Evolutionary conservation across 2,888 invertebrate genomes (phyloP).

Genomic region (Pterobdella sp.): DNA sequence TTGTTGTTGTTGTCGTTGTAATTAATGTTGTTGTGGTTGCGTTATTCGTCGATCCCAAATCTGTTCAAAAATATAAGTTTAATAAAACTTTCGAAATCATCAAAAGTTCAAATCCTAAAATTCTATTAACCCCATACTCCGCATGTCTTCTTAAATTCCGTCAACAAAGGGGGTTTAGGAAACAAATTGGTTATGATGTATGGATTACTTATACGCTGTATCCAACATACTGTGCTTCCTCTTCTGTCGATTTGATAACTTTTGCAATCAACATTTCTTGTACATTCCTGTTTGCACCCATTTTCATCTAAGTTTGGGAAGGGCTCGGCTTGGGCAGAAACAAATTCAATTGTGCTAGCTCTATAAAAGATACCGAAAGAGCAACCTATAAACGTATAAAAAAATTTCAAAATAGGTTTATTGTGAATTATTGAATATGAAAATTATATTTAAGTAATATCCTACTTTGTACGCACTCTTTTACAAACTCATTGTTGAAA

Average conservation of each 20-base stretch:
- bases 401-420: background rate
- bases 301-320: background rate
- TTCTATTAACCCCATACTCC: conserved; percentile 1
- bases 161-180: background rate
- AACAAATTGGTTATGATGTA: conserved; percentile 10
- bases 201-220: conserved; percentile 20
- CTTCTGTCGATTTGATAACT: conserved; percentile 27
- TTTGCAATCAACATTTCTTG: conserved; percentile 9
- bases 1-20: conserved; percentile 17
- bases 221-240: conserved; percentile 6
- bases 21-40: conserved; percentile 17
- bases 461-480: conserved; percentile 20
- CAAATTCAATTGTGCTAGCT: background rate
- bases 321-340: background rate
- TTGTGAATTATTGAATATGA: background rate
- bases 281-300: conserved; percentile 13
- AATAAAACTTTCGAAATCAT: background rate
- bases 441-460: background rate
- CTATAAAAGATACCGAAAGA: background rate
- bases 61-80: background rate
- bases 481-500: conserved; percentile 10
- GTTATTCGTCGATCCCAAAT: background rate
- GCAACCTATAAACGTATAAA: conserved; percentile 9
- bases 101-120: background rate
- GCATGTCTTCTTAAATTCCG: conserved; percentile 21